Evolutionary conservation across 2,888 invertebrate genomes (phyloP).

Genomic region (Mechanitis messenoides): DNA sequence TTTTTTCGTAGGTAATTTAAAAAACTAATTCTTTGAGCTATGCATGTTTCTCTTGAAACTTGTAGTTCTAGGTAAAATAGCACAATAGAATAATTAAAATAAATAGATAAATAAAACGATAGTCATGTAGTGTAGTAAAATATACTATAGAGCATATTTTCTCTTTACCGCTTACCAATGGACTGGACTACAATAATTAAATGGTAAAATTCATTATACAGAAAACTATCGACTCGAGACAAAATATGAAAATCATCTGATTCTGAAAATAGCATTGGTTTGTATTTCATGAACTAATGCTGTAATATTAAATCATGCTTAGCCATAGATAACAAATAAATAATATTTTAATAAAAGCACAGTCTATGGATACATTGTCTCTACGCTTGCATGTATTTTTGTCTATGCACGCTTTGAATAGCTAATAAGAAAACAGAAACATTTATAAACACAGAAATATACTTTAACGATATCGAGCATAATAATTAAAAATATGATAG

Average conservation of each 20-base stretch:
- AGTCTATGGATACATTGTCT: not conserved
- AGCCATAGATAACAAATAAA: slow-evolving; percentile 22
- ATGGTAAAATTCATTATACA: slow-evolving; percentile 71
- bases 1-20: not conserved
- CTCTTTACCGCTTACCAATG: slow-evolving; percentile 73
- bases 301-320: slow-evolving; percentile 14
- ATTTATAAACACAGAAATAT: not conserved
- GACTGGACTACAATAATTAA: slow-evolving; percentile 43
- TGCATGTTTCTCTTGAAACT: slow-evolving; percentile 5
- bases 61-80: not conserved
- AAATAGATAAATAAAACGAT: slow-evolving; percentile 8
- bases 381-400: slow-evolving; percentile 3
- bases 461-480: too few relatives aligned
- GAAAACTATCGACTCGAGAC: slow-evolving; percentile 98
- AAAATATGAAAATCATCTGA: slow-evolving; percentile 97
- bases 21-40: not conserved
- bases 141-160: slow-evolving; percentile 70
- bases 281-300: slow-evolving; percentile 66
- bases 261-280: slow-evolving; percentile 97
- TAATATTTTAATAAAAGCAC: slow-evolving; percentile 7
- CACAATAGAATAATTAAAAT: not conserved
- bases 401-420: not conserved
- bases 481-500: too few relatives aligned
- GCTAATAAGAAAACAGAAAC: not conserved
- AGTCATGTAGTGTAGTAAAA: slow-evolving; percentile 24